Percentiles rank a stretch among this genome's conserved stretches.
phyloP scores from a whole-genome alignment of 2,888 invertebrate genomes.

The Platycheirus albimanus region DNA sequence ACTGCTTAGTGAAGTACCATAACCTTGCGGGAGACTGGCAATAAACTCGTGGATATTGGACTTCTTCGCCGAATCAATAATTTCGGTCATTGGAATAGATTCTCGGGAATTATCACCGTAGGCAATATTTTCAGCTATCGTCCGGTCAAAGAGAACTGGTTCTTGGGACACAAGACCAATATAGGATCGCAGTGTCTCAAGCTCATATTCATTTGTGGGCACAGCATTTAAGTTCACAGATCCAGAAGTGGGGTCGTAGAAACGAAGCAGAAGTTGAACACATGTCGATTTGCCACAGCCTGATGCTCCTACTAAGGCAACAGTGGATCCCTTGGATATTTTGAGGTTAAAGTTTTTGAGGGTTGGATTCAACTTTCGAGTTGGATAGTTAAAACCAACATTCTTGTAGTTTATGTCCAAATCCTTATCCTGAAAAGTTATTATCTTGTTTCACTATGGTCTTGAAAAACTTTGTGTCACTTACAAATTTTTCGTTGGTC shows the following conservation, averaged over 20 bases:
- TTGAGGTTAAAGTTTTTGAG: slow-evolving; percentile 88
- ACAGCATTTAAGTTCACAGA: slow-evolving; percentile 85
- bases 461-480: no score
- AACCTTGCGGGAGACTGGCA: slow-evolving; percentile 87
- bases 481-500: no score
- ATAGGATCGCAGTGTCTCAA: slow-evolving; percentile 87
- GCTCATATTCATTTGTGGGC: slow-evolving; percentile 85
- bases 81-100: slow-evolving; percentile 87
- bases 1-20: slow-evolving; percentile 89
- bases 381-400: slow-evolving; percentile 92
- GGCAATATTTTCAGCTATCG: slow-evolving; percentile 93
- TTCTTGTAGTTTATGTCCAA: slow-evolving; percentile 88
- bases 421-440: no score
- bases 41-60: slow-evolving; percentile 92
- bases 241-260: slow-evolving; percentile 90
- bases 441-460: no score
- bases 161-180: slow-evolving; percentile 94
- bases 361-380: slow-evolving; percentile 89
- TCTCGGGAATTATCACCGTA: slow-evolving; percentile 91
- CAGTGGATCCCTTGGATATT: slow-evolving; percentile 87
- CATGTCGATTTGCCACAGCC: slow-evolving; percentile 93
- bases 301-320: slow-evolving; percentile 90
- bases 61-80: slow-evolving; percentile 88
- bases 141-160: slow-evolving; percentile 92
- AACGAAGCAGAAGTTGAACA: slow-evolving; percentile 89